Evolutionary conservation across 2,113 vertebrate genomes (phyloP).

Genomic region (Glaucidium brasilianum): DNA sequence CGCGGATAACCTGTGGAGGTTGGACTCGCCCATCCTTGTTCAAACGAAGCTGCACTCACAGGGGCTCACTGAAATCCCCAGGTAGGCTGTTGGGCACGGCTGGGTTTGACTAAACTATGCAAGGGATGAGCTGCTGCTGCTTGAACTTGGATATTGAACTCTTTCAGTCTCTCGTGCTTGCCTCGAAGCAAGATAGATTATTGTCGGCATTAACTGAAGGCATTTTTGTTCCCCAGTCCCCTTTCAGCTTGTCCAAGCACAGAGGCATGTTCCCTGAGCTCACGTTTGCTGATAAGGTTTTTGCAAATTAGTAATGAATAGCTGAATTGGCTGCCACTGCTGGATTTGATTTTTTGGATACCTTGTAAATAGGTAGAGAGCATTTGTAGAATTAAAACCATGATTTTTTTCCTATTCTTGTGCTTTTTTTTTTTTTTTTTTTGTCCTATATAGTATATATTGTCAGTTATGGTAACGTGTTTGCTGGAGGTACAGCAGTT

Average conservation of each 20-base stretch:
- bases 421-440: neutral
- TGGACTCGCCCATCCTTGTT: neutral
- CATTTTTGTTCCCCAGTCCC: neutral
- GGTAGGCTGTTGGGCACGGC: neutral
- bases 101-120: neutral
- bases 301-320: neutral
- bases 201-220: rapidly evolving
- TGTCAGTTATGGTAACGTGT: neutral
- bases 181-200: neutral
- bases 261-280: neutral
- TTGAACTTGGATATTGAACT: neutral
- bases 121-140: neutral
- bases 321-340: neutral
- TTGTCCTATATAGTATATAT: too few relatives aligned
- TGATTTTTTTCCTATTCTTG: neutral
- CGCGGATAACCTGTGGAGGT: neutral
- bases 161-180: neutral
- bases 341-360: neutral
- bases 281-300: neutral
- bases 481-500: neutral
- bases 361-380: neutral
- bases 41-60: rapidly evolving
- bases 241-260: neutral
- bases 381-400: neutral
- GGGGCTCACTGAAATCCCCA: neutral